Percentiles rank a stretch among this genome's conserved stretches.
Evolutionary conservation across 2,797 vertebrate species (phyloP).

Genomic region (Helarctos malayanus): DNA sequence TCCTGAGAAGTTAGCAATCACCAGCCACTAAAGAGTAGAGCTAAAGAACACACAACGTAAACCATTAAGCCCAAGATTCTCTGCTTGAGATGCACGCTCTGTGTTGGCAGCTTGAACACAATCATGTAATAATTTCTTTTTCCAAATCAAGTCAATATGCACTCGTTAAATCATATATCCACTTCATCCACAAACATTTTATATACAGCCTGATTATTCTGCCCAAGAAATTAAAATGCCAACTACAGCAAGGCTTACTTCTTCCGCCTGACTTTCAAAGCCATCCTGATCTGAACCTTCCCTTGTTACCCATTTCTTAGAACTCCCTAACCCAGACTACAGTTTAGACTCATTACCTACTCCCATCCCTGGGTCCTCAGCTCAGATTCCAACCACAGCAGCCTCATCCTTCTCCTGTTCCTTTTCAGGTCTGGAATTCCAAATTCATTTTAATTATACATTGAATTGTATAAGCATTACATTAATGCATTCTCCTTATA

Average conservation of each 20-base stretch:
- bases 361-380: background rate
- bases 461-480: background rate
- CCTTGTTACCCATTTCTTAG: background rate
- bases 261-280: conserved; percentile 3
- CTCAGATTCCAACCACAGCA: background rate
- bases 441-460: background rate
- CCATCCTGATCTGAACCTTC: background rate
- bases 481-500: background rate
- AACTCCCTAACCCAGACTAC: background rate
- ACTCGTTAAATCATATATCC: background rate
- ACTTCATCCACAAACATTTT: background rate
- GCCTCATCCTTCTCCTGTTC: background rate
- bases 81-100: background rate
- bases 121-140: background rate
- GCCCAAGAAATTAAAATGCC: background rate
- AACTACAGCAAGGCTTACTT: background rate
- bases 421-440: background rate
- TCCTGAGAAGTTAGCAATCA: background rate
- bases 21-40: background rate
- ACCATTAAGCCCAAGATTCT: background rate
- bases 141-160: background rate
- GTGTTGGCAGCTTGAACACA: background rate
- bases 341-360: background rate
- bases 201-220: background rate
- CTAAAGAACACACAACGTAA: background rate